Evolutionary conservation across 2,113 vertebrate genomes (phyloP), one percentile per base, ranked within the genome.

Genomic region (Ceyx cyanopectus): DNA sequence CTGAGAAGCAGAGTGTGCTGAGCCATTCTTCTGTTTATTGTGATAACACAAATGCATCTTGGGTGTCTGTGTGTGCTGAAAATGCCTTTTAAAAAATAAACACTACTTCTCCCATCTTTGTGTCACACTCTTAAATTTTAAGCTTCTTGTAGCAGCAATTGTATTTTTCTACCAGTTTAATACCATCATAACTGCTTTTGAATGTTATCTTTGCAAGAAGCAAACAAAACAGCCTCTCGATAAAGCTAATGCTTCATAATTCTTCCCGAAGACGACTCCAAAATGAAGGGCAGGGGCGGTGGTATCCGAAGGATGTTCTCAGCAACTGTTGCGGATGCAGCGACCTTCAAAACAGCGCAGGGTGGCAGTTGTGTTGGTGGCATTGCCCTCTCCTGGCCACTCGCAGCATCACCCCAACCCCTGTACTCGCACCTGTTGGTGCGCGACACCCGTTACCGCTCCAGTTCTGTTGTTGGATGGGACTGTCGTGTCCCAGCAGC

Each of bases 331-430:
- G 10, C 26, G 3, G 20, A 16, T 21, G 11, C 2, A 9, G 65
- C 15, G 66, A 45, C 54, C 58, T 63, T 62, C 63, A 4, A 7
- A 53, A 10, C 41, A 48, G 34, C 5, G 2, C 5, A 7, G 67
- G 8, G 2, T 23, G 50, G 21, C 67, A 7, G 43, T 76, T 40
- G 45, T 4, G 34, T n/a, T 90, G 92, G 85, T 73, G 80, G 54
- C 81, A 93, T 95, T 86, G 96, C 95, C 97, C 96, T 54, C 98
- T 98, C 94, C 96, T 95, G 97, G 96, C 45, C 67, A 6, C n/a
- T 79, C 45, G 81, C 80, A 87, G 83, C 91, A 57, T 20, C 61
- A 82, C 17, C 27, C 34, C 46, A 32, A n/a, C 21, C 24, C 37
- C 30, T 19, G 75, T 27, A 22, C 79, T 69, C 23, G 70, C 43